Conservation (phyloP, 2,888 invertebrate genomes). For the Notocelia uddmanniana region DNA sequence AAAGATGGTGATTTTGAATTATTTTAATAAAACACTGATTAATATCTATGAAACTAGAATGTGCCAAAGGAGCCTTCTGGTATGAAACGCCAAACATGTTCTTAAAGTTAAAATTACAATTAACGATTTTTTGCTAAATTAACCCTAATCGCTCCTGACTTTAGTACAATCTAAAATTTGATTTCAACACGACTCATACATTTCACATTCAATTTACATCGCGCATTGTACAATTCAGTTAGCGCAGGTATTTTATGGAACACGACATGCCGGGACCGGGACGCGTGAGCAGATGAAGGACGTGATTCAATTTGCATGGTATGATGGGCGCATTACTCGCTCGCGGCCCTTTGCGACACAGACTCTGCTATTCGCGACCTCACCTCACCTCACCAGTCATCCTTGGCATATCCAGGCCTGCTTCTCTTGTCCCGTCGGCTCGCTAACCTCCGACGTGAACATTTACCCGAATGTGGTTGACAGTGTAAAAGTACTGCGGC, state of each 20-base stretch:
- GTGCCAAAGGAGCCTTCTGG: too few relatives aligned
- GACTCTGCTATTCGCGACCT: slow-evolving; percentile 3
- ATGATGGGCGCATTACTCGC: slow-evolving; percentile 79
- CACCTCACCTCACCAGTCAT: not conserved
- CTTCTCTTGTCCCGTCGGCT: too few relatives aligned
- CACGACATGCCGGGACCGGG: slow-evolving; percentile 58
- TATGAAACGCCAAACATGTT: too few relatives aligned
- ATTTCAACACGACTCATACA: slow-evolving; percentile 10
- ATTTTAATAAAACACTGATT: too few relatives aligned
- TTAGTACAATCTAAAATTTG: slow-evolving; percentile 4
- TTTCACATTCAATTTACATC: slow-evolving; percentile 28
- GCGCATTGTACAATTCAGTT: slow-evolving; percentile 36
- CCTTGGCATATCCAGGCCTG: too few relatives aligned
- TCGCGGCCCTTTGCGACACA: slow-evolving; percentile 54
- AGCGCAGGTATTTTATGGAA: slow-evolving; percentile 44
- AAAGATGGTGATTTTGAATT: too few relatives aligned
- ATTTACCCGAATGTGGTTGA: too few relatives aligned
- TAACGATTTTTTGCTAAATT: not conserved
- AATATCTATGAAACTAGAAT: too few relatives aligned
- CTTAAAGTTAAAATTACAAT: not conserved
- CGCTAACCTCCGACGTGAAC: too few relatives aligned
- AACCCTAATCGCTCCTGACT: not conserved
- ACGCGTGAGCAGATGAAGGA: slow-evolving; percentile 75
- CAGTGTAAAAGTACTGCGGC: too few relatives aligned
- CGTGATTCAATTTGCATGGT: slow-evolving; percentile 83